phyloP scores from a whole-genome alignment of 2,113 vertebrate species.

The Hyaena hyaena region DNA sequence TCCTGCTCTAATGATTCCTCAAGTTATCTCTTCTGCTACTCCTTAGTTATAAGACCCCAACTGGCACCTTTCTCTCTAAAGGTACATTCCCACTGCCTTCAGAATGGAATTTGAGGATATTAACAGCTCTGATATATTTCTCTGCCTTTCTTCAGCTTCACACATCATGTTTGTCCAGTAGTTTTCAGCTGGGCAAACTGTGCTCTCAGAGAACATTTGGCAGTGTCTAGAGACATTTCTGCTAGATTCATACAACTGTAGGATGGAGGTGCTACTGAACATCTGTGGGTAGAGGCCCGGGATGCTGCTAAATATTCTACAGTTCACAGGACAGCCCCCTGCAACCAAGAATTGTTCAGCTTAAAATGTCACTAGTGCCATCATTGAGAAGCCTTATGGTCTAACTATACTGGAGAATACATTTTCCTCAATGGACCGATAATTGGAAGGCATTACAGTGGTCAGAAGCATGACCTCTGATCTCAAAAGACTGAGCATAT shows the following conservation, averaged over 20 bases:
- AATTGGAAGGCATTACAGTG: not conserved
- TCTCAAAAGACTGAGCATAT: not conserved
- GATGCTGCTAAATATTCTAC: not conserved
- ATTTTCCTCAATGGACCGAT: not conserved
- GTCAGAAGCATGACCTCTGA: not conserved
- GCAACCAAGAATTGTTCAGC: not conserved
- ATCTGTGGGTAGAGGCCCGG: not conserved
- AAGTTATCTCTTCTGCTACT: not conserved
- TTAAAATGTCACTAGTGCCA: not conserved
- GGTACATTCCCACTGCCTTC: not conserved
- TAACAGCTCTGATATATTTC: not conserved
- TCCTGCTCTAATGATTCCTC: not conserved
- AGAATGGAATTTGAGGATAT: not conserved
- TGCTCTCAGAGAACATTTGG: not conserved
- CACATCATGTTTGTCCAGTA: not conserved
- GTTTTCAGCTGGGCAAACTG: not conserved
- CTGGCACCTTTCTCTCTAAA: not conserved
- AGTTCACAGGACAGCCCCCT: not conserved
- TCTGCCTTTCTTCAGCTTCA: not conserved
- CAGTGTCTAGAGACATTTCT: not conserved
- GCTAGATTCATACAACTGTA: not conserved
- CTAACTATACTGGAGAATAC: not conserved
- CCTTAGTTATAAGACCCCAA: not conserved
- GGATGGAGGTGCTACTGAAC: not conserved
- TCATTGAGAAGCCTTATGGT: not conserved